Percentiles rank a stretch among this genome's conserved stretches.
Evolutionary conservation across 2,113 vertebrate genomes (phyloP).

Genomic region (Erythrocebus patas): DNA sequence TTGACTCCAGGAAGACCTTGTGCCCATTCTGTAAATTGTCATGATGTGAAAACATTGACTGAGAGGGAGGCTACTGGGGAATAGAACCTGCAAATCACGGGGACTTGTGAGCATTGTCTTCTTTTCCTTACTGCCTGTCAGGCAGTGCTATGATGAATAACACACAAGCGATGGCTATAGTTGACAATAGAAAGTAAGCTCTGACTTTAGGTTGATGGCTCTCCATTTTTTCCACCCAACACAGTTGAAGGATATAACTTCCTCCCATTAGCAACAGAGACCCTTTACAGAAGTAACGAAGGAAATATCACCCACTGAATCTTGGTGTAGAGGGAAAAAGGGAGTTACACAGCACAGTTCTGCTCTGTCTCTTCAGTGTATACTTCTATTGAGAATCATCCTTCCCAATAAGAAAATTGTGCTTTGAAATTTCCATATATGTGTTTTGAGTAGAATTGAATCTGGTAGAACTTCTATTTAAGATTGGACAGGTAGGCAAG

Average conservation of each 20-base stretch:
- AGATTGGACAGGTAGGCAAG: not conserved
- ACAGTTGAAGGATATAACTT: not conserved
- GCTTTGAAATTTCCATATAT: not conserved
- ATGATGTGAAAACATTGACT: not conserved
- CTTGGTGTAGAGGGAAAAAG: not conserved
- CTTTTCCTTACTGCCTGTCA: not conserved
- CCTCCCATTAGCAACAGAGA: not conserved
- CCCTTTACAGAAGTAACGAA: not conserved
- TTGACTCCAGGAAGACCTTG: not conserved
- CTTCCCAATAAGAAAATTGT: not conserved
- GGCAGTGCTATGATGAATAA: not conserved
- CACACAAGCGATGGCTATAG: not conserved
- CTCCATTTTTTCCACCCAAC: not conserved
- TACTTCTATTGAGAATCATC: not conserved
- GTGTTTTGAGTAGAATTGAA: not conserved
- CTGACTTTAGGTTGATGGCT: not conserved
- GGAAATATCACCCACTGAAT: not conserved
- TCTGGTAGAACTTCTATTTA: not conserved
- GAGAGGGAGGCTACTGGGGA: not conserved
- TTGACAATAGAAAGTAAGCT: slow-evolving; percentile 25
- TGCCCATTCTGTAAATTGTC: not conserved
- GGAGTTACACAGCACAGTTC: not conserved
- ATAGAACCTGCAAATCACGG: not conserved
- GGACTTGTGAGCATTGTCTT: not conserved
- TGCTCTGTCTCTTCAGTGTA: not conserved